These are phyloP conservation scores for Pipistrellus kuhlii DNA, from an alignment of 2,797 vertebrate genomes.

Conservation along the genomic window DNA sequence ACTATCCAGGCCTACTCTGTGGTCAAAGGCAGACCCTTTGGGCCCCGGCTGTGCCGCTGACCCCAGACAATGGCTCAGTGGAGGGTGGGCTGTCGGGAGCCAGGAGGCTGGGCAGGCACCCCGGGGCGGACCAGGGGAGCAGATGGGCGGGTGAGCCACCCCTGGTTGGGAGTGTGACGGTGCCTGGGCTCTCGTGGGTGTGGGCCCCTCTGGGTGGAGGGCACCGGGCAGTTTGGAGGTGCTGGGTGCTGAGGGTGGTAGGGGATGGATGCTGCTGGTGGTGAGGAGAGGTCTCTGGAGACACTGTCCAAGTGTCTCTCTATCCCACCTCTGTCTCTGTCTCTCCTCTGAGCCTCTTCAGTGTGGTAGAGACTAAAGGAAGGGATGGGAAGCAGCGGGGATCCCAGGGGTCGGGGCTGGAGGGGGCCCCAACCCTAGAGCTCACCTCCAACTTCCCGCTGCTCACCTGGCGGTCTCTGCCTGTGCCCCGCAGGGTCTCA, in stretches of 20 bases:
- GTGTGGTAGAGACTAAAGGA: neutral
- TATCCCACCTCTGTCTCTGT: neutral
- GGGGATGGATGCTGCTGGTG: neutral
- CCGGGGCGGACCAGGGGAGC: too few relatives aligned
- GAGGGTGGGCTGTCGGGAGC: too few relatives aligned
- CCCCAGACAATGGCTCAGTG: neutral
- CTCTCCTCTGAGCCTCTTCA: neutral
- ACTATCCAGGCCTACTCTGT: neutral
- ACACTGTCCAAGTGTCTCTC: neutral
- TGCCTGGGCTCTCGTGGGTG: neutral
- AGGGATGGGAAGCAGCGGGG: rapidly evolving
- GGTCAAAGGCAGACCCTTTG: neutral
- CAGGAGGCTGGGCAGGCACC: neutral
- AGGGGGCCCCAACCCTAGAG: neutral
- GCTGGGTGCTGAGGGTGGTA: neutral
- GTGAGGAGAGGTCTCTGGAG: neutral
- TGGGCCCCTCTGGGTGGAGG: neutral
- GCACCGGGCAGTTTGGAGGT: rapidly evolving
- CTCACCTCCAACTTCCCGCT: neutral
- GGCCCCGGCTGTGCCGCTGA: neutral
- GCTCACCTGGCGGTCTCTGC: neutral
- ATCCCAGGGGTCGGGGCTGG: too few relatives aligned
- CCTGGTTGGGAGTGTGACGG: neutral
- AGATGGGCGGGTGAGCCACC: rapidly evolving
- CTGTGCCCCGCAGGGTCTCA: slow-evolving; percentile 87